These are phyloP conservation scores for Charanyca ferruginea DNA, from an alignment of 2,888 invertebrate species.

Conservation along the genomic window DNA sequence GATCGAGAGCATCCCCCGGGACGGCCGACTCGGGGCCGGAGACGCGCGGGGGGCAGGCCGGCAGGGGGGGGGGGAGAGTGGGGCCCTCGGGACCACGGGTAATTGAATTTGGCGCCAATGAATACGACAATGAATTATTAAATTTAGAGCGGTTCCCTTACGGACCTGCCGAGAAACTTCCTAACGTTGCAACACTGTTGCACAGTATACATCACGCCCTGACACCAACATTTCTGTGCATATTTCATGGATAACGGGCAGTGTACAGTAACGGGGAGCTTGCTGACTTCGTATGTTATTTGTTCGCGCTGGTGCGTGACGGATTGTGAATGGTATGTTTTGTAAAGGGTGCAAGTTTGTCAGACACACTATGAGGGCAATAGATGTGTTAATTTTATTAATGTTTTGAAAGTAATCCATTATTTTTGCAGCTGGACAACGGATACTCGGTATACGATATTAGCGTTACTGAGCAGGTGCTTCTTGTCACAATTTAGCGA, in stretches of 20 bases:
- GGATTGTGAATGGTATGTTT: conserved; percentile 61
- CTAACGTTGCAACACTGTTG: conserved; percentile 53
- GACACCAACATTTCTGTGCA: conserved; percentile 17
- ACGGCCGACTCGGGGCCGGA: conserved; percentile 40
- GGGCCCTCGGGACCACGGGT: conserved; percentile 75
- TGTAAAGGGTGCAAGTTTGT: conserved; percentile 64
- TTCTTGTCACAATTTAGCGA: neutral
- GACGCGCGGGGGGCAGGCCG: conserved; percentile 29
- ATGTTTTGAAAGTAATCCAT: conserved; percentile 62
- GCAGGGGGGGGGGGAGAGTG: conserved; percentile 54
- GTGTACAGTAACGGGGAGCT: conserved; percentile 33
- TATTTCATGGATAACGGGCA: conserved; percentile 15
- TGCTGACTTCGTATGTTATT: conserved; percentile 41
- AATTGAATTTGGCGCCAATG: conserved; percentile 90
- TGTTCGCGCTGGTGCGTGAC: conserved; percentile 60
- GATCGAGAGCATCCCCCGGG: conserved; percentile 71
- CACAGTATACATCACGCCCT: conserved; percentile 59
- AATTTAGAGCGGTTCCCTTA: conserved; percentile 80
- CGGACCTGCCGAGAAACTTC: conserved; percentile 43
- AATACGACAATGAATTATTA: conserved; percentile 90
- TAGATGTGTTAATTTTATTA: conserved; percentile 67
- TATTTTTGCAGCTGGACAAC: conserved; percentile 52
- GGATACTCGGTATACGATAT: conserved; percentile 26
- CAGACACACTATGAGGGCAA: conserved; percentile 71
- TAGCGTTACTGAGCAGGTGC: too few species aligned